Evolutionary conservation across 2,113 vertebrate genomes (phyloP).

Genomic region (Euleptes europaea): DNA sequence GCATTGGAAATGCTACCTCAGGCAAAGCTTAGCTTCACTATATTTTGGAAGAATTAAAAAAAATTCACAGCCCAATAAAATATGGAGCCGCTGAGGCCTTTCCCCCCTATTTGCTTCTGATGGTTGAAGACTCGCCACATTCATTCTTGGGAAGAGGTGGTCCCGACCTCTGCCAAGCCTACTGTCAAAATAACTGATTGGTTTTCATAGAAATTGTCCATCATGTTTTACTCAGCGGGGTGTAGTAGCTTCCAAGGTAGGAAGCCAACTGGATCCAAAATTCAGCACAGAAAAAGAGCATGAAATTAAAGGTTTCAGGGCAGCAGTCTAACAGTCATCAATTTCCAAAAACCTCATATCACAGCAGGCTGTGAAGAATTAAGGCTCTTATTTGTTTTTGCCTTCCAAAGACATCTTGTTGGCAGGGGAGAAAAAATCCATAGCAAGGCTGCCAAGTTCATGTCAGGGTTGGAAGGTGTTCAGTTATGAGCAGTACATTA

Average conservation of each 20-base stretch:
- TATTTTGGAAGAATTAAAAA: slow-evolving; percentile 29
- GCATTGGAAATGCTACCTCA: slow-evolving; percentile 7
- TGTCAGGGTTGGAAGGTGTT: slow-evolving; percentile 57
- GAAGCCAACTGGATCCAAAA: slow-evolving; percentile 70
- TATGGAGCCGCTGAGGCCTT: slow-evolving; percentile 24
- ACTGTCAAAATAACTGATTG: slow-evolving; percentile 57
- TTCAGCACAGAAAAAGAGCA: slow-evolving; percentile 49
- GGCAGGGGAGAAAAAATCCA: slow-evolving; percentile 44
- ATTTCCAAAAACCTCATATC: slow-evolving; percentile 68
- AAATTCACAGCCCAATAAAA: slow-evolving; percentile 24
- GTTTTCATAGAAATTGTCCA: slow-evolving; percentile 55
- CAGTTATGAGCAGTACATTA: slow-evolving; percentile 33
- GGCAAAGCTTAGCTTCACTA: slow-evolving; percentile 5
- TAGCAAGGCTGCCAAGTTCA: slow-evolving; percentile 52
- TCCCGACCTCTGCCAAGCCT: slow-evolving; percentile 41
- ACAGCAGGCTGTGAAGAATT: slow-evolving; percentile 65
- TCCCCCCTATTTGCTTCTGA: slow-evolving; percentile 1
- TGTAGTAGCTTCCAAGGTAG: slow-evolving; percentile 46
- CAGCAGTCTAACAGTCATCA: slow-evolving; percentile 66
- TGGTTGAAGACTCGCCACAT: slow-evolving; percentile 25
- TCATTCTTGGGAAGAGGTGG: slow-evolving; percentile 45
- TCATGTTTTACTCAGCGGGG: slow-evolving; percentile 69
- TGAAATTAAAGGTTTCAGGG: slow-evolving; percentile 71
- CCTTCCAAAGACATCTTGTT: slow-evolving; percentile 67
- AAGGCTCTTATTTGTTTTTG: slow-evolving; percentile 65